Percentiles rank a stretch among this genome's conserved stretches.
These are phyloP conservation scores for Nyctibius bracteatus DNA, from an alignment of 2,113 vertebrate species.

Conservation along the genomic window DNA sequence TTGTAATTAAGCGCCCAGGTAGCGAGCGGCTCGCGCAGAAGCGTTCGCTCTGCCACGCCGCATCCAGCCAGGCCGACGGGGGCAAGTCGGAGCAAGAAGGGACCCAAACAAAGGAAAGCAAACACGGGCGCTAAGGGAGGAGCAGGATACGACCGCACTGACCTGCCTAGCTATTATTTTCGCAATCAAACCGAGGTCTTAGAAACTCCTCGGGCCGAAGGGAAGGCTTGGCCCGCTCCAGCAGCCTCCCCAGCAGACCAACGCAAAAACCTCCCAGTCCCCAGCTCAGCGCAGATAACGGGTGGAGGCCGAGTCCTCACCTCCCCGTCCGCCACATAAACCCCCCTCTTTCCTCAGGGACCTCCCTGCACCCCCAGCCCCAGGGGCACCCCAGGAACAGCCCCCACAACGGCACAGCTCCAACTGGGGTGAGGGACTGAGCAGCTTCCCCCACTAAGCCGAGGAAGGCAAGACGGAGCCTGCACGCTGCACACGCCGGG, in stretches of 20 bases:
- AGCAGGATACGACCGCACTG: constrained; percentile 10
- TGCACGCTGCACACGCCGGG: not conserved
- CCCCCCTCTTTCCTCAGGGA: rapidly evolving
- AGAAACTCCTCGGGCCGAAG: not conserved
- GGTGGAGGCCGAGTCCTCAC: not conserved
- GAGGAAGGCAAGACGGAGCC: not conserved
- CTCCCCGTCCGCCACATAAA: not conserved
- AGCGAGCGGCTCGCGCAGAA: not conserved
- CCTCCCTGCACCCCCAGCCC: not conserved
- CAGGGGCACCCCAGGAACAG: not conserved
- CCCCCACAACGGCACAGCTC: not conserved
- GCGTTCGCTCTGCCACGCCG: rapidly evolving
- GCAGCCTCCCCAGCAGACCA: not conserved
- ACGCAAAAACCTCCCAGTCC: not conserved
- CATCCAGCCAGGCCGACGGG: not conserved
- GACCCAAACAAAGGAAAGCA: constrained; percentile 36
- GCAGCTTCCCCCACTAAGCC: not conserved
- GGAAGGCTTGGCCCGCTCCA: not conserved
- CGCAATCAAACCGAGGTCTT: not conserved
- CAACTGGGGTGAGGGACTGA: rapidly evolving
- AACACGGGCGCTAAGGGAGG: not conserved
- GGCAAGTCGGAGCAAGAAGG: constrained; percentile 30
- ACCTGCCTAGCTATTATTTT: constrained; percentile 26
- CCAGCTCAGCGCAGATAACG: not conserved
- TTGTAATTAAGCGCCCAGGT: not conserved